Evolutionary conservation across 1,140 invertebrate genomes (phyloP), one percentile per base, ranked within the genome.

Genomic region (Drosophila nigrodunni): DNA sequence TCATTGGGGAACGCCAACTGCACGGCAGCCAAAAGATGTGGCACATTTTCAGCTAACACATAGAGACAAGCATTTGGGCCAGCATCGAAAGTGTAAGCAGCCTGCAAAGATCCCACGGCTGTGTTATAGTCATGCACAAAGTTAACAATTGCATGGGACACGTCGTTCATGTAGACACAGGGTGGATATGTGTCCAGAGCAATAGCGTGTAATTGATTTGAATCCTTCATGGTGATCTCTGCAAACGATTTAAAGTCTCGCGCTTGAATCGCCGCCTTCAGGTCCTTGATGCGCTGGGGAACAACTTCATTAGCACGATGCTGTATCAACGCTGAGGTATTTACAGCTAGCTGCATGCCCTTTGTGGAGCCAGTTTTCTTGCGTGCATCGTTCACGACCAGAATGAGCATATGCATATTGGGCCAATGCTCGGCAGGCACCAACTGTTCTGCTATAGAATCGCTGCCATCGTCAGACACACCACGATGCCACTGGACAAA

Each of bases 31-130:
- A 96, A 39, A 30, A 98, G 92, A 89, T 94, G 93, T 3, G 95
- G 92, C 1, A 98, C 95, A 93, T 96, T 94, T 77, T 96, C 93
- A 86, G 97, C 95, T 65, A 97, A 91, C 15, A 98, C 92, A 93
- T 97, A 99, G 0, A 99, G 90, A 92, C 97, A 99, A 5, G 97
- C 98, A 94, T 99, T 99, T 62, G 98, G 97, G 9, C 98, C 98
- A 70, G 98, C 98, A 95, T 99, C 98, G 94, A 98, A 99, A 25
- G 98, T 99, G 91, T 99, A 99, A 4, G 97, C 97, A 3, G 97
- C 96, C 92, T 95, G 96, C 25, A 93, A 92, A 64, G 92, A 83
- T 11, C 95, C 94, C 39, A 50, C 73, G 25, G 93, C 88, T 21
- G 94, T 93, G 93, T 99, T 99, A 86, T 96, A 98, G 7, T 92